phyloP scores from a whole-genome alignment of 2,113 vertebrate genomes.

The Zosterops japonicus region DNA sequence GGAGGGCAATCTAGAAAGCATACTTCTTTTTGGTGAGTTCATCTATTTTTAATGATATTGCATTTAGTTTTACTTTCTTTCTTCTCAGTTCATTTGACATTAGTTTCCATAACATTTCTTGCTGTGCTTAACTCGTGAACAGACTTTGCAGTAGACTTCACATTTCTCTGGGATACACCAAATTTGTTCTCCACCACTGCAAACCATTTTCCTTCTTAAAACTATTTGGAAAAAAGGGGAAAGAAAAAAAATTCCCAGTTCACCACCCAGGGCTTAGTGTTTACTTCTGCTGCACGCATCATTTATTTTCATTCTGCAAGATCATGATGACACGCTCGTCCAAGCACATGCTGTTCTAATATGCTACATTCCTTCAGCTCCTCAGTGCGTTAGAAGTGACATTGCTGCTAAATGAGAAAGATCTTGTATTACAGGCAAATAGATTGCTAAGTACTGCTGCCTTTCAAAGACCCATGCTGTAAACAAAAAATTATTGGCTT shows the following conservation, averaged over 20 bases:
- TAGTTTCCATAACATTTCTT: not conserved
- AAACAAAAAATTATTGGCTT: not conserved
- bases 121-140: not conserved
- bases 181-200: conserved; percentile 6
- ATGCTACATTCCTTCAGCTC: conserved; percentile 56
- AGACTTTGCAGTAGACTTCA: not conserved
- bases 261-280: conserved; percentile 58
- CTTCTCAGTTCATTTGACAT: not conserved
- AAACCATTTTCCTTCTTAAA: conserved; percentile 29
- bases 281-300: conserved; percentile 62
- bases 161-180: not conserved
- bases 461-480: not conserved
- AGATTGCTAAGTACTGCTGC: not conserved
- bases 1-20: not conserved
- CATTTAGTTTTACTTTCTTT: not conserved
- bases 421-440: conserved; percentile 52
- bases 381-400: conserved; percentile 51
- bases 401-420: conserved; percentile 48
- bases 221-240: not conserved
- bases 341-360: conserved; percentile 68
- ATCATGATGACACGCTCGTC: conserved; percentile 57
- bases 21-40: not conserved
- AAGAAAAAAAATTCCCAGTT: conserved; percentile 10
- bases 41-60: not conserved
- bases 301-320: conserved; percentile 70